Evolutionary conservation across 2,113 vertebrate genomes (phyloP), one percentile per base, ranked within the genome.

Genomic region (Chloropsis cyanopogon): DNA sequence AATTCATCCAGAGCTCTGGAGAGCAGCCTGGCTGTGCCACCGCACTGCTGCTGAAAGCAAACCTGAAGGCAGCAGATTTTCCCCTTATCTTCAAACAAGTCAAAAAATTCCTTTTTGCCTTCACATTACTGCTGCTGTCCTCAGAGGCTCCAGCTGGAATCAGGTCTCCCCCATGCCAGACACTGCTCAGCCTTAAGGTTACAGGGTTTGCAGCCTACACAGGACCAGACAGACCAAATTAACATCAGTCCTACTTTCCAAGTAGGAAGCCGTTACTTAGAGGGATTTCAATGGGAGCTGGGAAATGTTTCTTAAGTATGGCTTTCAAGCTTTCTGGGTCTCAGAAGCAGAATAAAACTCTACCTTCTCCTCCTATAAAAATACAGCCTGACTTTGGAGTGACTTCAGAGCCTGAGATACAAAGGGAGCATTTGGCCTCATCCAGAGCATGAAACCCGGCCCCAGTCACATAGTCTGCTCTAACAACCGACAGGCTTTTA

Each of bases 381-480:
- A 87, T 26, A 92, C 33, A 65, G 75, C 17, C 70, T 88, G 82
- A 64, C 61, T 90, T 96, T 89, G 88, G 84, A 90, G 47, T 41
- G 87, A 93, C 78, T 96, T 96, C 83, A 82, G 92, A 91, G 73
- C 68, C 66, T 3, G 6, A 61, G 82, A 76, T 54, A 92, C 84
- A 96, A 81, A 92, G 87, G 60, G 39, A 91, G 70, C 44, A 57
- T 90, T 94, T 90, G 92, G 82, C 46, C 88, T 94, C 73, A 50
- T 72, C 86, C 83, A 73, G 72, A 72, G 83, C 72, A 42, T 50
- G 71, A 93, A 93, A 94, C 52, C 50, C 2, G 0, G 83, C 41
- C 71, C 71, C 4, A 9, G 66, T 64, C 65, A 21, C 83, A 64
- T 15, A 65, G 75, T 8, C 76, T 90, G 66, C 80, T 73, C 19